Base-by-base conservation (phyloP, 2,113 vertebrate species). In the Cyprinus carpio region DNA sequence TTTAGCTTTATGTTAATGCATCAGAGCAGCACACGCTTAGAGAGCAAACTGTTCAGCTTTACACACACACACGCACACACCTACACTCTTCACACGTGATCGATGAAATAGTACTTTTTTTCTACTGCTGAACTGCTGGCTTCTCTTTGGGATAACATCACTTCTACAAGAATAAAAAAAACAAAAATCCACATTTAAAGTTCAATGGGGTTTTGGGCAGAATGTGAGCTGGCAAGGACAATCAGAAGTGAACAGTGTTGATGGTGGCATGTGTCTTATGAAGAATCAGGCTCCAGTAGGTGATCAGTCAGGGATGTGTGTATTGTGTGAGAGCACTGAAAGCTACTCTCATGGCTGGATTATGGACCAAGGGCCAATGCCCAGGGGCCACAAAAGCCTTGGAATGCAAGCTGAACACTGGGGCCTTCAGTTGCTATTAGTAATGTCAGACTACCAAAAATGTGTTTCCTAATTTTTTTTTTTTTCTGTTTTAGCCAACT, bases 1-100 rank as follows among this genome's bases (percentile, higher is more conserved):
- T 94, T 91, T 92, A 67, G 91, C 91, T 91, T 93, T 91, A 93
- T 93, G 91, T 85, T 93, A 93, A 94, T 92, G 90, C 87, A 72
- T 87, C 84, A 81, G 81, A 84, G 58, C 87, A 89, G 77, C 72
- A 62, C 71, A 64, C 60, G 82, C 85, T 87, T 86, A 84, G 86
- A 90, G 85, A 87, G 87, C 83, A 88, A 18, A 84, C 88, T 37
- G 75, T 78, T 56, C 79, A 29, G 83, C 25, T 74, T 81, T 40
- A n/a, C 78, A 43, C 31, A 27, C 31, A 43, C n/a, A n/a, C n/a
- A n/a, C 23, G 0, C 13, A 29, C 58, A 60, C 76, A 40, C 31
- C 25, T 25, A 75, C 27, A 20, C 37, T n/a, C 72, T 75, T 77
- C 75, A 56, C 27, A 20, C 2, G 18, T 54, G 49, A 56, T 77